Conservation (phyloP, 2,888 invertebrate genomes). For the Campaea margaritaria region DNA sequence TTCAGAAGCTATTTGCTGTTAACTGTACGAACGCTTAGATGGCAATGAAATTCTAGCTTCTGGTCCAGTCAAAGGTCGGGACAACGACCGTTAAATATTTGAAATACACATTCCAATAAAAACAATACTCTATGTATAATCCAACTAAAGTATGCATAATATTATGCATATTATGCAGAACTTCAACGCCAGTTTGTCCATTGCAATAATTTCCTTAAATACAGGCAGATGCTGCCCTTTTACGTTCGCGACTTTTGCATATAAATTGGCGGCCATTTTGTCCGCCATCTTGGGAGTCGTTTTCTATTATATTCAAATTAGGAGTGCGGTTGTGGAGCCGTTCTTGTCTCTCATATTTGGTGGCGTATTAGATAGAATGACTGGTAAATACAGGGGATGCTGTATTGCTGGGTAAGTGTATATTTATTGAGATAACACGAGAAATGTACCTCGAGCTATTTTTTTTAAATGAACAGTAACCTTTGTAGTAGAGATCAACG, state of each 20-base stretch:
- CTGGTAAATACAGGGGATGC: constrained; percentile 29
- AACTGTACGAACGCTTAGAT: no score
- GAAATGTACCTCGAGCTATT: no score
- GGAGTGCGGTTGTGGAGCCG: constrained; percentile 43
- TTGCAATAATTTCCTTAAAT: constrained; percentile 42
- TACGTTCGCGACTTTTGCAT: constrained; percentile 58
- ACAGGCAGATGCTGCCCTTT: constrained; percentile 43
- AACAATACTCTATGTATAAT: constrained; percentile 2
- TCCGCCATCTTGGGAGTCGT: constrained; percentile 59
- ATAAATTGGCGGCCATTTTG: constrained; percentile 59
- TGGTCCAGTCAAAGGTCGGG: background rate
- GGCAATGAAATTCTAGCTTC: background rate
- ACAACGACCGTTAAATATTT: constrained; percentile 20
- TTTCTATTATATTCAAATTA: constrained; percentile 78
- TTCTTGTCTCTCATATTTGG: constrained; percentile 42
- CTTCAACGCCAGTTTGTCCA: constrained; percentile 40
- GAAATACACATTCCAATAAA: constrained; percentile 20
- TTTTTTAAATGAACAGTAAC: no score
- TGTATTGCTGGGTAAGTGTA: background rate
- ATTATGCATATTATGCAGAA: constrained; percentile 45
- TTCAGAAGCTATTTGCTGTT: no score
- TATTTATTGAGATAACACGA: no score
- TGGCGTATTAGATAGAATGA: constrained; percentile 34
- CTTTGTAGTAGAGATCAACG: no score
- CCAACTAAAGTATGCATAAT: constrained; percentile 24